These are phyloP conservation scores for Lacerta agilis DNA, from an alignment of 2,797 vertebrate genomes.

Conservation along the genomic window DNA sequence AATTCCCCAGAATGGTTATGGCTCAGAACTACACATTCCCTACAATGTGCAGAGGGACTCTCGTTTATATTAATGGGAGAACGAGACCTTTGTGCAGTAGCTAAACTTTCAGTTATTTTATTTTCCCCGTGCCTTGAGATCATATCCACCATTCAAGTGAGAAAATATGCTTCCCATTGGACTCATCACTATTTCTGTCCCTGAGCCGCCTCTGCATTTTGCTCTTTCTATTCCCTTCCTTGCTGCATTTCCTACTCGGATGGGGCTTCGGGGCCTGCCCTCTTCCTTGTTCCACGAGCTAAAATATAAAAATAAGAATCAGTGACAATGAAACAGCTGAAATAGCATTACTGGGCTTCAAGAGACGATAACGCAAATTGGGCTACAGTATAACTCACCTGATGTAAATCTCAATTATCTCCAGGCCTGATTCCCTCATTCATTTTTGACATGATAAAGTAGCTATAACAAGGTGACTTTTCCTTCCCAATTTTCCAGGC, in stretches of 20 bases:
- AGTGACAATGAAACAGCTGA: slow-evolving; percentile 20
- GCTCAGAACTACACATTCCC: neutral
- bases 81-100: slow-evolving; percentile 11
- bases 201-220: neutral
- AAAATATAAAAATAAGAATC: neutral
- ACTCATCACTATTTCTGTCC: slow-evolving; percentile 26
- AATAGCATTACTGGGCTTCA: slow-evolving; percentile 16
- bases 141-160: slow-evolving; percentile 12
- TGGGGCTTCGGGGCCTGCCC: neutral
- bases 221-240: slow-evolving; percentile 64
- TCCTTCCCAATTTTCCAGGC: neutral
- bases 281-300: neutral
- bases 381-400: slow-evolving; percentile 16
- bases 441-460: neutral
- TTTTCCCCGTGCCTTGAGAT: slow-evolving; percentile 8
- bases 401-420: slow-evolving; percentile 13
- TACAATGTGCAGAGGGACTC: neutral
- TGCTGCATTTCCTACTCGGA: slow-evolving; percentile 6
- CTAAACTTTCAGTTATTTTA: slow-evolving; percentile 21
- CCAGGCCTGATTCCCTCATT: neutral
- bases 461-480: slow-evolving; percentile 13
- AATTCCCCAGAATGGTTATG: neutral
- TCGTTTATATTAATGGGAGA: slow-evolving; percentile 21
- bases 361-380: neutral
- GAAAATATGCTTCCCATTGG: slow-evolving; percentile 35